These are phyloP conservation scores for Puma concolor DNA, from an alignment of 2,113 vertebrate genomes.

Conservation along the genomic window DNA sequence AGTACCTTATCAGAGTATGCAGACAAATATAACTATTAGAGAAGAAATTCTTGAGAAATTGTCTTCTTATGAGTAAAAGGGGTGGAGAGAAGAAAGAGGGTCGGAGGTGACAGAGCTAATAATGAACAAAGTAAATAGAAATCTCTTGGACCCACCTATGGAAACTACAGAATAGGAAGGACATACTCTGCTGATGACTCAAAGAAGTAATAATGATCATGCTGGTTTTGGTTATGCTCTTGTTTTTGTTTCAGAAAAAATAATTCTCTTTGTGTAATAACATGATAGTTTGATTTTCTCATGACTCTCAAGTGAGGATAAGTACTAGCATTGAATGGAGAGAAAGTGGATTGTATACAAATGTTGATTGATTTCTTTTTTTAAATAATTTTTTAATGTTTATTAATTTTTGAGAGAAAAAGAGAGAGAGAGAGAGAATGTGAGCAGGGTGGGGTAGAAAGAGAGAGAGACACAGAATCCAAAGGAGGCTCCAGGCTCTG, in stretches of 20 bases:
- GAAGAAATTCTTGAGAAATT: not conserved
- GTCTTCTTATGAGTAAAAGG: not conserved
- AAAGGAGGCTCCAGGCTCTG: no score
- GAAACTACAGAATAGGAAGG: not conserved
- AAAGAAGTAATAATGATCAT: not conserved
- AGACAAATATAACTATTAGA: not conserved
- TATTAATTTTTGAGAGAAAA: no score
- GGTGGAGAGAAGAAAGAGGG: not conserved
- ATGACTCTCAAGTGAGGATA: not conserved
- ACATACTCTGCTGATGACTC: not conserved
- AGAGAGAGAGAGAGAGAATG: no score
- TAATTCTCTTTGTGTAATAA: not conserved
- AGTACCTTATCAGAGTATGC: rapidly evolving
- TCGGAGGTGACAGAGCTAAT: not conserved
- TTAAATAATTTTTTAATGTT: no score
- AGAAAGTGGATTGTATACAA: not conserved
- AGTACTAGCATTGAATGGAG: not conserved
- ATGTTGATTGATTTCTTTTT: not conserved
- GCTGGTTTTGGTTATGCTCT: not conserved
- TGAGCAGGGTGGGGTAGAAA: no score
- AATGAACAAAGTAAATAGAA: not conserved
- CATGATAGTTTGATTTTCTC: not conserved
- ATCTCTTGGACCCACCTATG: not conserved
- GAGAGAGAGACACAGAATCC: no score
- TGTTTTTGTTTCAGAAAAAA: not conserved